These are phyloP conservation scores for Drosophila biarmipes DNA, from an alignment of 1,140 invertebrate species.

Conservation along the genomic window DNA sequence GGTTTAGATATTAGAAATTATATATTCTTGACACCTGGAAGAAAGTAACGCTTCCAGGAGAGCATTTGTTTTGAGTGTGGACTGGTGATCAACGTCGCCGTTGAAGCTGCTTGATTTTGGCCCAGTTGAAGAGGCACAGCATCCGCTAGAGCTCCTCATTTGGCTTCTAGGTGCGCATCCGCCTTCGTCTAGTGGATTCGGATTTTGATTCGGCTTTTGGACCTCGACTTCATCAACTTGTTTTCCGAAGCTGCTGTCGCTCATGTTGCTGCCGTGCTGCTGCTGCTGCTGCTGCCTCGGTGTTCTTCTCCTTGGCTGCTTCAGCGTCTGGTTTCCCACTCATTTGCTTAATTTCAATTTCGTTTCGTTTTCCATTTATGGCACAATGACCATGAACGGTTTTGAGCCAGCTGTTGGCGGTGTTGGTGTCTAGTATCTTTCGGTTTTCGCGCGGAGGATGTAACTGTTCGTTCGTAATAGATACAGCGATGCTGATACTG, in stretches of 20 bases:
- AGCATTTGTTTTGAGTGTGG: constrained; percentile 9
- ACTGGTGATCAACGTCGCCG: constrained; percentile 26
- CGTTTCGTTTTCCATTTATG: constrained; percentile 81
- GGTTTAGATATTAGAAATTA: no score
- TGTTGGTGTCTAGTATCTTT: constrained; percentile 20
- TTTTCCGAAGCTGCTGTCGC: constrained; percentile 38
- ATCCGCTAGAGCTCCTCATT: constrained; percentile 75
- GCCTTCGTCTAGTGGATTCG: constrained; percentile 53
- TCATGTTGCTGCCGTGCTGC: constrained; percentile 17
- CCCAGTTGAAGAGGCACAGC: constrained; percentile 73
- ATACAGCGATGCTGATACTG: constrained; percentile 27
- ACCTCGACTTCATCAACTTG: constrained; percentile 64
- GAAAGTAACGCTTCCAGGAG: no score
- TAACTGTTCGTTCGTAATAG: constrained; percentile 64
- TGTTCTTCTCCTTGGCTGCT: constrained; percentile 40
- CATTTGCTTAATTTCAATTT: constrained; percentile 83
- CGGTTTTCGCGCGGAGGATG: constrained; percentile 65
- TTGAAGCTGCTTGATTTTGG: constrained; percentile 56
- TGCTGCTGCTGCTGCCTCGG: constrained; percentile 17
- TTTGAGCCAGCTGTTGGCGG: constrained; percentile 35
- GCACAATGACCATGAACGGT: constrained; percentile 80
- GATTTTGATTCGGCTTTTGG: constrained; percentile 36
- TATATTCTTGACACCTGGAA: no score
- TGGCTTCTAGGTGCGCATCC: constrained; percentile 77
- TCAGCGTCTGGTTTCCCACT: constrained; percentile 72